Evolutionary conservation across 1,140 invertebrate species (phyloP).

Genomic region (Agraylea sexmaculata): DNA sequence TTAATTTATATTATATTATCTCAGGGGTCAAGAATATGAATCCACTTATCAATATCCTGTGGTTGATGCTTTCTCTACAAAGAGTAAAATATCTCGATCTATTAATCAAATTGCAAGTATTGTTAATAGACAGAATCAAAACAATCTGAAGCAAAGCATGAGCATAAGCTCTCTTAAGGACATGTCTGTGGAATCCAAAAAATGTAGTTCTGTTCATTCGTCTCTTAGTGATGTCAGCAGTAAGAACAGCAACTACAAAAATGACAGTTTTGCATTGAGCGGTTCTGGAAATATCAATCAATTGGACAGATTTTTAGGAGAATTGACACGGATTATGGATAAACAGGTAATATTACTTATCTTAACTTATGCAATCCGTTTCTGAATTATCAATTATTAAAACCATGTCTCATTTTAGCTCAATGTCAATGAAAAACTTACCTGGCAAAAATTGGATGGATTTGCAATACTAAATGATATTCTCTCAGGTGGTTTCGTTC

Average conservation of each 20-base stretch:
- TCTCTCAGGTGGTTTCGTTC: constrained; percentile 16
- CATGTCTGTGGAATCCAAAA: constrained; percentile 20
- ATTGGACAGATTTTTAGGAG: constrained; percentile 50
- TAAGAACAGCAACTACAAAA: constrained; percentile 25
- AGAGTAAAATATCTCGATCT: constrained; percentile 19
- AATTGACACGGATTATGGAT: constrained; percentile 47
- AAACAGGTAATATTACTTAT: constrained; percentile 48
- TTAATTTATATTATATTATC: constrained; percentile 11
- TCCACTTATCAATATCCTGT: constrained; percentile 24
- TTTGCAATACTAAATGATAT: constrained; percentile 20
- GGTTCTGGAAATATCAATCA: constrained; percentile 48
- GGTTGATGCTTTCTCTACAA: constrained; percentile 22
- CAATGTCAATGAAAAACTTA: constrained; percentile 17
- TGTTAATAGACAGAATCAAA: constrained; percentile 15
- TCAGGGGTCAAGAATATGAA: constrained; percentile 32
- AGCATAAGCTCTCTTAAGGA: no score
- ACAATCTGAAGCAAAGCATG: no score
- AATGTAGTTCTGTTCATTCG: constrained; percentile 26
- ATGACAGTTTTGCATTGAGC: constrained; percentile 24
- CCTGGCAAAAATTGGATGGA: constrained; percentile 20
- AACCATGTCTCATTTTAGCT: no score
- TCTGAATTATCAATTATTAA: no score
- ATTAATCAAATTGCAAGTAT: constrained; percentile 21
- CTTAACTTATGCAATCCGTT: no score
- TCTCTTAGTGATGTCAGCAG: constrained; percentile 27